Conservation (phyloP, 2,888 invertebrate genomes). For the Drosophila imparisetae region DNA sequence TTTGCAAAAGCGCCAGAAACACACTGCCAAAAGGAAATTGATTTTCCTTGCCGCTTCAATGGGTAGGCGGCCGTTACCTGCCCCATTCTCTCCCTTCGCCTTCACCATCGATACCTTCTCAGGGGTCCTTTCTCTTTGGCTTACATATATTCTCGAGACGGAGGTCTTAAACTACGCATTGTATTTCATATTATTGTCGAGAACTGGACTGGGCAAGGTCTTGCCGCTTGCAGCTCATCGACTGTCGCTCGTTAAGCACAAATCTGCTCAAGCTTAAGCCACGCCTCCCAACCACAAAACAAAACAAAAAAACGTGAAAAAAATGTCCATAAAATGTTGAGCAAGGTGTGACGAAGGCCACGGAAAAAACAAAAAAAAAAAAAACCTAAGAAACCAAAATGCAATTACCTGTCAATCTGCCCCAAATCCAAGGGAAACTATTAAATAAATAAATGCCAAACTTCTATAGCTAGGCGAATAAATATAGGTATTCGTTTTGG, state of each 20-base stretch:
- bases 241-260: conserved; percentile 45
- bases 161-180: conserved; percentile 35
- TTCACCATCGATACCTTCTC: not conserved
- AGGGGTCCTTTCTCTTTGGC: conserved; percentile 21
- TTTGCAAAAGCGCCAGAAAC: conserved; percentile 38
- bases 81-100: not conserved
- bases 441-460: conserved; percentile 28
- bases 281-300: not conserved
- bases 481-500: not conserved
- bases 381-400: conserved; percentile 34
- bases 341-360: conserved; percentile 40
- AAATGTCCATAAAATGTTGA: conserved; percentile 41
- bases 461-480: conserved; percentile 14
- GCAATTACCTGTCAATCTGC: conserved; percentile 61
- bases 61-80: conserved; percentile 19
- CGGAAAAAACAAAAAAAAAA: conserved; percentile 11
- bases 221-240: conserved; percentile 47
- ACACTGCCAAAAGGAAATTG: conserved; percentile 66
- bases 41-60: conserved; percentile 68
- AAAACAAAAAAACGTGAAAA: not conserved
- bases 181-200: conserved; percentile 44
- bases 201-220: conserved; percentile 22
- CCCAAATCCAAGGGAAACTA: conserved; percentile 20
- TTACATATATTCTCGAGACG: conserved; percentile 49
- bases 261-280: conserved; percentile 43